phyloP scores from a whole-genome alignment of 2,797 vertebrate species.

The Aplochiton taeniatus region DNA sequence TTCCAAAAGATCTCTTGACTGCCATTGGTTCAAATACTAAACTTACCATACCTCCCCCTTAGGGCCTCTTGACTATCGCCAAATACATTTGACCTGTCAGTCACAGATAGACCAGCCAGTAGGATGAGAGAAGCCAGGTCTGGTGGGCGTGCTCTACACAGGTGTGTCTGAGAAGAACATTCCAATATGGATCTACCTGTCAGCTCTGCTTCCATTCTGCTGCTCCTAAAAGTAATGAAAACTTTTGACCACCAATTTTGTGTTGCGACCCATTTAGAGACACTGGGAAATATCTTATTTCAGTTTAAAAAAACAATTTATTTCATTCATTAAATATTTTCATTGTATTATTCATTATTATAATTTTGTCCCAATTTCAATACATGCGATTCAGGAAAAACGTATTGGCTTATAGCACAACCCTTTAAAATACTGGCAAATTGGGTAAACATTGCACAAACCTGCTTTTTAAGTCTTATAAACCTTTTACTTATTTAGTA shows the following conservation, averaged over 20 bases:
- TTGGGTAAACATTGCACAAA: no score
- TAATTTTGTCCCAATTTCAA: no score
- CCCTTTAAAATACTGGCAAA: no score
- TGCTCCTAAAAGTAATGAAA: conserved; percentile 50
- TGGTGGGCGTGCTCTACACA: conserved; percentile 63
- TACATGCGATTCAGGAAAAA: no score
- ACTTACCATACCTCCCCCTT: conserved; percentile 5
- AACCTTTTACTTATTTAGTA: conserved; percentile 26
- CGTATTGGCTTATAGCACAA: no score
- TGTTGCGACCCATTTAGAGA: conserved; percentile 41
- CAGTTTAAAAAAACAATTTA: conserved; percentile 13
- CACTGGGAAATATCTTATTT: conserved; percentile 47
- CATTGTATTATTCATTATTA: no score
- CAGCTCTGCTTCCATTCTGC: conserved; percentile 66
- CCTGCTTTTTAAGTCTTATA: background rate
- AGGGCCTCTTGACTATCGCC: background rate
- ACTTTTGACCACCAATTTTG: background rate
- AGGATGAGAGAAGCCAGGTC: conserved; percentile 15
- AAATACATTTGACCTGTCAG: conserved; percentile 6
- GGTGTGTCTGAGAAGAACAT: conserved; percentile 76
- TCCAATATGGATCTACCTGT: conserved; percentile 75
- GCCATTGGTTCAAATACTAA: conserved; percentile 7
- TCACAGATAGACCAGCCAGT: background rate
- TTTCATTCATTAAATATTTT: no score
- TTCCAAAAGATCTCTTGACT: conserved; percentile 2